Evolutionary conservation across 2,797 vertebrate species (phyloP).

Genomic region (Morus bassanus): DNA sequence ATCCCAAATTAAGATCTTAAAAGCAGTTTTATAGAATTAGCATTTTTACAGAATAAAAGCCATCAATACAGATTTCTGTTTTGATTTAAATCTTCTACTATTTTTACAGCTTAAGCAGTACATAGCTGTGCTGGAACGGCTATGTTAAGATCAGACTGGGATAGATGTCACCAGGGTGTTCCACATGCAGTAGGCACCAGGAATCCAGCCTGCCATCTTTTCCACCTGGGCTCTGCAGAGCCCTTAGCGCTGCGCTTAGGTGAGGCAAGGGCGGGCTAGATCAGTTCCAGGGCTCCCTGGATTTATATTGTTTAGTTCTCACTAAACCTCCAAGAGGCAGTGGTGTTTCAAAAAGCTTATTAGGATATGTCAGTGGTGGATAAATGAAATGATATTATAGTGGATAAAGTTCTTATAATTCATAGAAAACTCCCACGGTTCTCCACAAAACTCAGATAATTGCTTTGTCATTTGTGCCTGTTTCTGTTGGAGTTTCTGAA

Average conservation of each 20-base stretch:
- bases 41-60: background rate
- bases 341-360: background rate
- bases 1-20: background rate
- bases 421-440: conserved; percentile 19
- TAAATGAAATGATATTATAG: background rate
- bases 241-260: background rate
- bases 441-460: conserved; percentile 9
- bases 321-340: background rate
- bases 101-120: conserved; percentile 1
- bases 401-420: conserved; percentile 17
- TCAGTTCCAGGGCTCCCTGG: background rate
- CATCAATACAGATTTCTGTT: background rate
- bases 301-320: background rate
- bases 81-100: background rate
- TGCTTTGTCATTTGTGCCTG: conserved; percentile 23
- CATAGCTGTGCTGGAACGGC: background rate
- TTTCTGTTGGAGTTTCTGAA: background rate
- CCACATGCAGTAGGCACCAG: background rate
- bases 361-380: background rate
- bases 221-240: background rate
- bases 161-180: background rate
- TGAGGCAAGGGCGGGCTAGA: background rate
- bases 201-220: background rate
- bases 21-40: background rate
- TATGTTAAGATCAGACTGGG: background rate